Evolutionary conservation across 2,797 vertebrate genomes (phyloP), one percentile per base, ranked within the genome.

Genomic region (Gambelia wislizenii): DNA sequence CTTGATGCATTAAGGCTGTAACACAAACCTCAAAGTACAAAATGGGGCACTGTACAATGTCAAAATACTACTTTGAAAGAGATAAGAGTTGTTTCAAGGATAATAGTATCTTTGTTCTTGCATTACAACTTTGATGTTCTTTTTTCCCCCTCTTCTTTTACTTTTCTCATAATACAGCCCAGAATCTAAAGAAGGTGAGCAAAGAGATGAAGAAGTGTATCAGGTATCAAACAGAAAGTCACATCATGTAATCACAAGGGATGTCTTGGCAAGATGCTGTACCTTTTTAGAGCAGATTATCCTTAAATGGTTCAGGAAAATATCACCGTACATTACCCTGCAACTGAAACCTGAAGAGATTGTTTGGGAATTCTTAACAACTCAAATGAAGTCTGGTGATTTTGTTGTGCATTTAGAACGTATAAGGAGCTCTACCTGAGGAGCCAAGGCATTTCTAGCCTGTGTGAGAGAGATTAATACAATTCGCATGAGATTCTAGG

Each of bases 301-400:
- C 22, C 64, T 49, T 72, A 42, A 81, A 52, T n/a, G 79, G 22
- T 83, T 30, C 36, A 76, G 0, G 36, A 30, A 16, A 72, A 82
- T 22, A 8, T 83, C 52, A 36, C 52, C n/a, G 36, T 16, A n/a
- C 9, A 2, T 67, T 33, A 67, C 18, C 33, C 33, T 20, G 6
- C 16, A 85, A 39, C 3, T 27, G 36, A 56, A 16, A 85, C 83
- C 54, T 70, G 91, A 83, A 88, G 10, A 89, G 91, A 2, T 10
- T 61, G 83, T 39, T 61, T 36, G 30, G 22, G 75, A 8, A 84
- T 14, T 4, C 67, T 36, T n/a, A 74, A 92, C 85, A 83, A 1
- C 77, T 89, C 87, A 75, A 36, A 27, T 7, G 0, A 69, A 6
- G 79, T 64, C 0, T 25, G 7, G 30, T 20, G 25, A 20, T 69